Conservation (phyloP, 2,113 vertebrate genomes). For the Brienomyrus longianalis region DNA sequence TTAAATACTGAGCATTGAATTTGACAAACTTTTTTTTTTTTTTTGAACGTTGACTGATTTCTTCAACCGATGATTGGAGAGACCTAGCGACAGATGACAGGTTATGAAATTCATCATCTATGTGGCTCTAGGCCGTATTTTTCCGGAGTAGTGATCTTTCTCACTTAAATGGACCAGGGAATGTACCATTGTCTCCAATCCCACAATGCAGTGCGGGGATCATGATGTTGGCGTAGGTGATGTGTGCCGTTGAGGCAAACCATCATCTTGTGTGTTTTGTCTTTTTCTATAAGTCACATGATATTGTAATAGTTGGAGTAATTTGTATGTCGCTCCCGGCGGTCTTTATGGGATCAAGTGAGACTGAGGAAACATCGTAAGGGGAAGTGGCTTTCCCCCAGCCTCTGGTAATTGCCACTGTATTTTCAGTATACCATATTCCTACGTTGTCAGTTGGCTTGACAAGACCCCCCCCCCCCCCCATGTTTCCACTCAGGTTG, state of each 20-base stretch:
- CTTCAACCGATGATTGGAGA: background rate
- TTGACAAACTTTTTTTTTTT: background rate
- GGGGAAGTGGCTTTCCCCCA: background rate
- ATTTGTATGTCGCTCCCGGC: background rate
- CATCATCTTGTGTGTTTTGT: background rate
- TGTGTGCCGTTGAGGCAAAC: background rate
- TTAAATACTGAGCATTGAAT: background rate
- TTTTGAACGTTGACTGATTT: background rate
- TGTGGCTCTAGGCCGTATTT: background rate
- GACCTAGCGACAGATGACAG: background rate
- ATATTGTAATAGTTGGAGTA: background rate
- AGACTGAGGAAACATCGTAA: background rate
- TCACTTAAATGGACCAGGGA: background rate
- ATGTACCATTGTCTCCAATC: background rate
- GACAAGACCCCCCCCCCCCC: background rate
- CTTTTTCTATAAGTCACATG: background rate
- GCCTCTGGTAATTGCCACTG: background rate
- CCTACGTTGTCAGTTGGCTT: background rate
- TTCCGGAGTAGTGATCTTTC: background rate
- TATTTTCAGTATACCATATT: background rate
- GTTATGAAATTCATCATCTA: background rate
- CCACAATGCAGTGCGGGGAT: background rate
- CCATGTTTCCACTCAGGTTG: background rate
- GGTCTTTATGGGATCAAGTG: background rate
- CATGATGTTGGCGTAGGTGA: background rate